Percentiles rank a stretch among this genome's conserved stretches.
Conservation (phyloP, 2,888 invertebrate genomes). For the Pseudanteris insignis region DNA sequence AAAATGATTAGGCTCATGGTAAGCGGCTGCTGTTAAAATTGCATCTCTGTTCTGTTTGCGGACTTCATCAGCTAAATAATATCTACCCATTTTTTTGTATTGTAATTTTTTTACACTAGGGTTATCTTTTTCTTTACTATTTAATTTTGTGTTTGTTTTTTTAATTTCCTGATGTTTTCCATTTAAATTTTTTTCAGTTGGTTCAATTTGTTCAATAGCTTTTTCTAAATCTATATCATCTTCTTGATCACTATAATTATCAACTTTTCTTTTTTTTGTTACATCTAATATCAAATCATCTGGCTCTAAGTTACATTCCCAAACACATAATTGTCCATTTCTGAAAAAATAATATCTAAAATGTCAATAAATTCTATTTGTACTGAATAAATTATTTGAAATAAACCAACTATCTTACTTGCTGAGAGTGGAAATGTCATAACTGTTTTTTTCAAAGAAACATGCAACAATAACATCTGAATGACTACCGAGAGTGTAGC, state of each 20-base stretch:
- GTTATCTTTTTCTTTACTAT: slow-evolving; percentile 33
- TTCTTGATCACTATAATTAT: slow-evolving; percentile 64
- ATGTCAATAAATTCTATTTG: too few relatives aligned
- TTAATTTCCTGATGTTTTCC: too few relatives aligned
- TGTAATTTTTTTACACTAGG: slow-evolving; percentile 63
- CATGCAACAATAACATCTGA: slow-evolving; percentile 84
- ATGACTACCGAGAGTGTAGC: slow-evolving; percentile 83
- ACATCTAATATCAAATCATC: slow-evolving; percentile 73
- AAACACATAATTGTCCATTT: slow-evolving; percentile 85
- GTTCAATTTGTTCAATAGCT: slow-evolving; percentile 54
- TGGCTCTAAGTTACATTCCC: slow-evolving; percentile 84
- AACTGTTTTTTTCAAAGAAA: slow-evolving; percentile 86
- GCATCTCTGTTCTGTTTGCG: slow-evolving; percentile 73
- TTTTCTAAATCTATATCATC: slow-evolving; percentile 75
- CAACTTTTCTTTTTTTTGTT: slow-evolving; percentile 63
- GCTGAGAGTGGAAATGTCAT: slow-evolving; percentile 85
- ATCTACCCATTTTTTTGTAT: slow-evolving; percentile 77
- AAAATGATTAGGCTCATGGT: slow-evolving; percentile 81
- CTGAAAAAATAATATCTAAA: too few relatives aligned
- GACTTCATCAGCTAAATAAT: slow-evolving; percentile 79
- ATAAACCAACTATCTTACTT: too few relatives aligned
- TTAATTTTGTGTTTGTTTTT: not conserved
- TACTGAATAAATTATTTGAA: too few relatives aligned
- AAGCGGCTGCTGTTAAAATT: slow-evolving; percentile 81
- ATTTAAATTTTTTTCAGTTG: too few relatives aligned